Base-by-base conservation (phyloP, 2,113 vertebrate species). In the Hylia prasina region DNA sequence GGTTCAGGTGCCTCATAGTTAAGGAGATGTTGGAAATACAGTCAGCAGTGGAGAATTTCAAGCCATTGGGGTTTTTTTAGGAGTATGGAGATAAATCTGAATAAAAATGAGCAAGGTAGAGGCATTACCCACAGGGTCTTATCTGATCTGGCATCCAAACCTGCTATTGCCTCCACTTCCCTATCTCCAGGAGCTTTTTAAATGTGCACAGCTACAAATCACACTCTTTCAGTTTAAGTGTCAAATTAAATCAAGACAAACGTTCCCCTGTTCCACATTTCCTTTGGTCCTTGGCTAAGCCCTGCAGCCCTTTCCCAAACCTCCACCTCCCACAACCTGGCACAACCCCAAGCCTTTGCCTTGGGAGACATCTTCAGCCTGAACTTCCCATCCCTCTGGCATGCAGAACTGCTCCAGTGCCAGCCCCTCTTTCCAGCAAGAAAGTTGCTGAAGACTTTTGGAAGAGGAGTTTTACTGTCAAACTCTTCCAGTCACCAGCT, bases 241-340 rank as follows among this genome's bases (percentile, higher is more conserved):
- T 96, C 96, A 96, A 94, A 96, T 96, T 96, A 96, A 97, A 96
- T 96, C 92, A 96, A 96, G 94, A 97, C 92, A 95, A 97, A 94
- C 53, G 87, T 86, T 96, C 92, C 92, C 90, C 82, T 93, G 88
- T 88, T 93, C 82, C 96, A 90, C 88, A 58, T 87, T 95, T 90
- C 93, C 90, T 95, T 94, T 90, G 88, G 90, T 91, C 96, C 90
- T 93, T 90, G 90, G 94, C 93, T 93, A 82, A 93, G 88, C 96
- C 95, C 89, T 85, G 65, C 87, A 84, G 87, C 90, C 86, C 94
- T 93, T 93, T 91, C 94, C 90, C 94, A 95, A 94, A 95, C 88
- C 90, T 87, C 90, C 82, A 94, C 93, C 93, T 96, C 94, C 94
- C 95, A 94, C 92, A 53, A 64, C 69, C 90, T 96, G 96, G 93